Percentiles rank a stretch among this genome's conserved stretches.
Evolutionary conservation across 2,888 invertebrate genomes (phyloP).

Genomic region (Nomada hirtipes): DNA sequence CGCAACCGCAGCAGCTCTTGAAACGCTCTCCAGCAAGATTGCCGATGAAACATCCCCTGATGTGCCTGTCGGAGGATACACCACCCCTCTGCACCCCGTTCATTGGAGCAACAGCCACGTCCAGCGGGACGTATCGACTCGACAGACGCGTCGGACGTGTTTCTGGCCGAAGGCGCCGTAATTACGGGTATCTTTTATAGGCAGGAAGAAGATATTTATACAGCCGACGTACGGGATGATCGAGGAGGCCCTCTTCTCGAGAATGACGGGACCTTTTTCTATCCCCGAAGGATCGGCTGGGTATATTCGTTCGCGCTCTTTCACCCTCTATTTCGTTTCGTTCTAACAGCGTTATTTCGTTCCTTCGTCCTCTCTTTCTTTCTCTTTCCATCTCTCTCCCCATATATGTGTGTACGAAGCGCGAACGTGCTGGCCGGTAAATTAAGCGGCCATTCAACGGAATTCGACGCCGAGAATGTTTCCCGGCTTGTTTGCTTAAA

Average conservation of each 20-base stretch:
- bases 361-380: not conserved
- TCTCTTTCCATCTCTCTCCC: not conserved
- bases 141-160: constrained; percentile 73
- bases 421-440: constrained; percentile 39
- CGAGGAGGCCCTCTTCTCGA: constrained; percentile 78
- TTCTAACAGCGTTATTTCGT: constrained; percentile 31
- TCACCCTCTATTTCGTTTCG: constrained; percentile 28
- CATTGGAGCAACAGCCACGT: not conserved
- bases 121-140: constrained; percentile 55
- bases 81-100: constrained; percentile 19
- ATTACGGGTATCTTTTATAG: constrained; percentile 82
- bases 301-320: constrained; percentile 33
- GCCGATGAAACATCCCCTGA: constrained; percentile 53
- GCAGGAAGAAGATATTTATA: constrained; percentile 82
- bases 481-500: constrained; percentile 69
- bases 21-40: constrained; percentile 19
- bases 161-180: constrained; percentile 78
- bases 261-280: constrained; percentile 78
- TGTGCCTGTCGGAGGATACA: constrained; percentile 1
- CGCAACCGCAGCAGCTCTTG: constrained; percentile 61
- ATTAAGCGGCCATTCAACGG: constrained; percentile 70
- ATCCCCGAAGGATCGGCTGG: constrained; percentile 50
- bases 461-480: constrained; percentile 64
- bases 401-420: not conserved
- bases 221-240: constrained; percentile 82